Conservation (phyloP, 2,888 invertebrate genomes). For the Clivina fossor region DNA sequence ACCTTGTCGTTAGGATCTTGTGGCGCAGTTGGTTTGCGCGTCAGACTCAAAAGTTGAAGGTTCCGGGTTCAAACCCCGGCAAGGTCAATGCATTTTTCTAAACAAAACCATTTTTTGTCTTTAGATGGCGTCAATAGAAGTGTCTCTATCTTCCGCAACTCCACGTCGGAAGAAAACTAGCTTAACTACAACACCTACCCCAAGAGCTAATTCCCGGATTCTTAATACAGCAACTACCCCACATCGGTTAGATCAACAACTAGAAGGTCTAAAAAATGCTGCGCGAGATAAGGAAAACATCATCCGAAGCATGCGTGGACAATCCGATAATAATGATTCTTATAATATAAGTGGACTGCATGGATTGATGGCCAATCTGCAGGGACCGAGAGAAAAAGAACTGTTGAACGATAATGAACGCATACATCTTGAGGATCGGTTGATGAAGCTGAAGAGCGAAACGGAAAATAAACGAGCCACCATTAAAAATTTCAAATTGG, state of each 20-base stretch:
- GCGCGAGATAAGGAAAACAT: slow-evolving; percentile 80
- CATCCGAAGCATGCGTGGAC: slow-evolving; percentile 75
- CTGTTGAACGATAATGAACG: slow-evolving; percentile 59
- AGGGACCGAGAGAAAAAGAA: slow-evolving; percentile 41
- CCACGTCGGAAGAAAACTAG: slow-evolving; percentile 62
- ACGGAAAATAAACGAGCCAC: slow-evolving; percentile 76
- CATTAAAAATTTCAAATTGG: slow-evolving; percentile 78
- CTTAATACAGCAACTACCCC: slow-evolving; percentile 50
- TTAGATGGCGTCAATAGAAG: slow-evolving; percentile 84
- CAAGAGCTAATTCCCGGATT: slow-evolving; percentile 27
- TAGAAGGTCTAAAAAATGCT: slow-evolving; percentile 70
- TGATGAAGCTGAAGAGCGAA: slow-evolving; percentile 64
- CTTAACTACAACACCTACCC: slow-evolving; percentile 41
- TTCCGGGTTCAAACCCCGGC: no score
- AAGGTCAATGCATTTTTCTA: no score
- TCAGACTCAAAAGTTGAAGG: no score
- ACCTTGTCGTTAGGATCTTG: no score
- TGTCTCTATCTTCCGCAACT: slow-evolving; percentile 70
- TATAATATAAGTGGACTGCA: slow-evolving; percentile 48
- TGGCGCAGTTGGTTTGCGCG: no score
- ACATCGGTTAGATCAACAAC: slow-evolving; percentile 64
- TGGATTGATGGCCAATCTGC: not conserved
- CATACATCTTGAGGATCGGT: slow-evolving; percentile 62
- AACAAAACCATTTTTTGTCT: slow-evolving; percentile 40
- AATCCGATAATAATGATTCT: slow-evolving; percentile 59